Base-by-base conservation (phyloP, 2,113 vertebrate species). In the Hemicordylus capensis region DNA sequence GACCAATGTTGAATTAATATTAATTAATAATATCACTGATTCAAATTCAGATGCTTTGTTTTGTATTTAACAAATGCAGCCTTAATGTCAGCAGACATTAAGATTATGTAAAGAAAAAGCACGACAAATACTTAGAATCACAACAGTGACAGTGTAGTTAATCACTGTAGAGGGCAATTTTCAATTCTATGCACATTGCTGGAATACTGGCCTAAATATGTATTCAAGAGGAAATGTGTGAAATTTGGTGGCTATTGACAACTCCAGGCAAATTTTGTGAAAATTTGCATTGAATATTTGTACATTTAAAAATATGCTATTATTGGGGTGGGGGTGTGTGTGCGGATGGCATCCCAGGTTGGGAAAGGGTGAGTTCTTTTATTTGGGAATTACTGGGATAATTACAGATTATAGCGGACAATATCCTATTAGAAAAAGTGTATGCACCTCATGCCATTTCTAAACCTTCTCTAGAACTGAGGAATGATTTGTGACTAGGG, bases 41-140 rank as follows among this genome's bases (percentile, higher is more conserved):
- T 88, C 28, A 89, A 56, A 12, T 76, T 46, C 82, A 85, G 31
- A 74, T 81, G 2, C 0, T 87, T 87, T 91, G 69, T 58, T 59
- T 0, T 74, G 1, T 61, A 76, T 70, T 83, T 76, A 87, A 39
- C 59, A 83, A 2, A 48, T 89, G 82, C 39, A 22, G 8, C 78
- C 0, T 0, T 4, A n/a, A n/a, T 82, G 85, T 69, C n/a, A 88
- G 54, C 1, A 54, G 0, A 31, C 0, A 56, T 15, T 85, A 67
- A 89, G 14, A 91, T 72, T 76, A 80, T 42, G 1, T 54, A 44
- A 85, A 85, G 63, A 17, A 72, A 24, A 75, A 87, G 54, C 48
- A 80, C 75, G 24, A 72, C 1, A 86, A 80, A 84, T 26, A 0
- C 58, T 80, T 17, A 69, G 61, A 81, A 77, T 0, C 51, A 78